phyloP scores from a whole-genome alignment of 2,888 invertebrate genomes.

The Neoscelio sp. region DNA sequence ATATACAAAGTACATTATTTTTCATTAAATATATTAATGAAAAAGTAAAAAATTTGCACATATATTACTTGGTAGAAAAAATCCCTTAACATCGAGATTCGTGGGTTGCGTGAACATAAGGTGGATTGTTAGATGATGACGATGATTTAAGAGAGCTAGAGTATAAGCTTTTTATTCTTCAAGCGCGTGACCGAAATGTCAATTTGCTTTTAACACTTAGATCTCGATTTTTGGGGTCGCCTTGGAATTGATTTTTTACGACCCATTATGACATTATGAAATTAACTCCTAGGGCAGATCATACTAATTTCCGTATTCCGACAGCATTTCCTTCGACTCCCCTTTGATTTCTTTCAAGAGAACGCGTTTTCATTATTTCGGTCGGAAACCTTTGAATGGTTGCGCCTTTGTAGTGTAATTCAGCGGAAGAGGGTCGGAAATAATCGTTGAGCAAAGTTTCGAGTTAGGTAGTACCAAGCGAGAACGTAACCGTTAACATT shows the following conservation, averaged over 20 bases:
- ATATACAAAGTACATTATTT: no score
- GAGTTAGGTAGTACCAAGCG: not conserved
- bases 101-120: constrained; percentile 15
- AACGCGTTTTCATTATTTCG: not conserved
- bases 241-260: constrained; percentile 2
- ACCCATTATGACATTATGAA: no score
- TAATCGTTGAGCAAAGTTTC: constrained; percentile 29
- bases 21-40: no score
- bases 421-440: constrained; percentile 38
- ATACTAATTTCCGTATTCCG: constrained; percentile 30
- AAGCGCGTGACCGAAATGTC: constrained; percentile 27
- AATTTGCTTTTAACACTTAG: not conserved
- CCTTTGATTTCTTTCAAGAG: constrained; percentile 4
- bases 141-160: constrained; percentile 22
- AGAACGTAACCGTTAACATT: no score
- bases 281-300: no score
- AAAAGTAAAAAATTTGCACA: no score
- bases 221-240: not conserved
- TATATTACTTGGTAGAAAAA: no score
- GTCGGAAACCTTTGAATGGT: constrained; percentile 38
- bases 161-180: not conserved
- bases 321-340: constrained; percentile 50
- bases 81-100: constrained; percentile 49
- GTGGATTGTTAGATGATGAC: constrained; percentile 19
- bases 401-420: constrained; percentile 27